Evolutionary conservation across 2,888 invertebrate genomes (phyloP), one percentile per base, ranked within the genome.

Genomic region (Oligia fasciuncula): DNA sequence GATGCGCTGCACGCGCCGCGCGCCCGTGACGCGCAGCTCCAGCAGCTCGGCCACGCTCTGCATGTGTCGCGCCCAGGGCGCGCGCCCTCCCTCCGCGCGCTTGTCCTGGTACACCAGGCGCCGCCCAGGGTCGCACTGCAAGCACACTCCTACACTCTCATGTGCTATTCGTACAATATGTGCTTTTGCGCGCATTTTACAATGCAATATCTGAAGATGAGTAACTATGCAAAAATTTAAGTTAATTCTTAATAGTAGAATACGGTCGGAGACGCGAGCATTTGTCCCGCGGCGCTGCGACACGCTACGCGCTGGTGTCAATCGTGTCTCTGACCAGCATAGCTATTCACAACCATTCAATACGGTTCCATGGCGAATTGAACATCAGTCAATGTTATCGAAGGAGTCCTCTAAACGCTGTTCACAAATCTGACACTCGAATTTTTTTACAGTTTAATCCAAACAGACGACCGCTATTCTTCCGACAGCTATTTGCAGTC

Each of bases 11-110:
- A 98, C 97, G 87, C 98, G 97, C 3, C 95, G 93, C 80, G 98
- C 97, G 23, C 98, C 98, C 0, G 99, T 98, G 75, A 98, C 93
- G 90, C 98, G 98, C 75, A 97, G 93, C 90, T 98, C 98, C 87
- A 99, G 94, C 83, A 98, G 93, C 90, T 98, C 98, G 0, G 98
- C 98, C 79, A 99, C 95, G 71, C 97, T 94, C 94, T 98, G 98
- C 97, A 99, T 97, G 90, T 98, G 98, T 40, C 98, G 95, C 93
- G 98, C 98, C 65, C 97, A 97, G 83, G 98, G 97, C 2, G 97
- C 94, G 73, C 98, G 97, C 35, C 97, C 97, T 93, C 92, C 91
- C 57, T 91, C 93, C 73, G 89, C 88, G 14, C 91, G 91, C 93
- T 94, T 94, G 90, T 95, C 94, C 68, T 96, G 96, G 91, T 90